Percentiles rank a stretch among this genome's conserved stretches.
Evolutionary conservation across 2,888 invertebrate genomes (phyloP).

Genomic region (Thereva nobilitata): DNA sequence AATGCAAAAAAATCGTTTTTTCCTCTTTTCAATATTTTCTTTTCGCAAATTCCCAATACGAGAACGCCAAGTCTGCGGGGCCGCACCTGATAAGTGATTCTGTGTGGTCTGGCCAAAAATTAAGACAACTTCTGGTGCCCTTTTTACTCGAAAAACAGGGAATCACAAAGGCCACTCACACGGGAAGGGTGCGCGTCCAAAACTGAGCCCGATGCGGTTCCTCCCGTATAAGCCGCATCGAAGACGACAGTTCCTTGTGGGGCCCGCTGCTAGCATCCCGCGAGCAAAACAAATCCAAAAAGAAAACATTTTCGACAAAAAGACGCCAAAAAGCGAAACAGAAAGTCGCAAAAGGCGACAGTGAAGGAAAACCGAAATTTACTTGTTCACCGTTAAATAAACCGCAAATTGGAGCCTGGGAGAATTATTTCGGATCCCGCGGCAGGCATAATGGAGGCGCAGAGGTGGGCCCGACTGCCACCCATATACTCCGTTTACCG

Average conservation of each 20-base stretch:
- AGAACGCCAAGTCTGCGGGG: slow-evolving; percentile 42
- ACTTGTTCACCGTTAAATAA: slow-evolving; percentile 37
- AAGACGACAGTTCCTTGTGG: slow-evolving; percentile 31
- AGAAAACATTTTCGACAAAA: slow-evolving; percentile 6
- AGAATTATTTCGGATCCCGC: slow-evolving; percentile 28
- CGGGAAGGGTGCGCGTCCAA: slow-evolving; percentile 15
- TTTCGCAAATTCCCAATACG: no score
- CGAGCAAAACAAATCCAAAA: neutral
- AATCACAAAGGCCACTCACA: slow-evolving; percentile 20
- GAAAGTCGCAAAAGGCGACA: slow-evolving; percentile 30
- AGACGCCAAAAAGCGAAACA: slow-evolving; percentile 22
- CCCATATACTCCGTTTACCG: slow-evolving; percentile 15
- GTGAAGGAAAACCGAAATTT: slow-evolving; percentile 35
- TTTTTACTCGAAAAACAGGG: slow-evolving; percentile 22
- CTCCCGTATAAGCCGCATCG: slow-evolving; percentile 23
- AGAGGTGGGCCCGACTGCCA: slow-evolving; percentile 27
- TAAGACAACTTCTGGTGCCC: slow-evolving; percentile 45
- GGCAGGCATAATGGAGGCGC: slow-evolving; percentile 12
- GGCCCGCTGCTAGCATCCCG: slow-evolving; percentile 14
- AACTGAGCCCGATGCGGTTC: slow-evolving; percentile 8
- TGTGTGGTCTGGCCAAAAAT: slow-evolving; percentile 46
- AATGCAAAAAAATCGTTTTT: no score
- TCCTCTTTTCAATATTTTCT: no score
- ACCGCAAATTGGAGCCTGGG: slow-evolving; percentile 35
- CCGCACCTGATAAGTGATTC: slow-evolving; percentile 45